phyloP scores from a whole-genome alignment of 2,888 invertebrate genomes.

The Conistra vaccinii region DNA sequence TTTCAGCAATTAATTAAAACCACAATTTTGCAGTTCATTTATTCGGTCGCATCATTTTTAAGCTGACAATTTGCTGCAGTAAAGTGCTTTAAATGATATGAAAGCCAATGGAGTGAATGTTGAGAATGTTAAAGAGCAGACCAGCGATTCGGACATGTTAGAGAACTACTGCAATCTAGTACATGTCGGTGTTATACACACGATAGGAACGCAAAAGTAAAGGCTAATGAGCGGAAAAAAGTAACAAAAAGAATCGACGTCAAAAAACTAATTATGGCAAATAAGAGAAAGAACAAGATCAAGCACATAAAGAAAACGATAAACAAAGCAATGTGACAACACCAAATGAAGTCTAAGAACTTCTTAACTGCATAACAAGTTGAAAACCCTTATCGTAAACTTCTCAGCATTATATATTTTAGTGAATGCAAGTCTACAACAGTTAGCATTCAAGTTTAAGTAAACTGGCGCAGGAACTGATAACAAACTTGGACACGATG shows the following conservation, averaged over 20 bases:
- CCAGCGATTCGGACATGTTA: conserved; percentile 6
- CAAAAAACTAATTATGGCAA: not conserved
- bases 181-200: not conserved
- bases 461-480: conserved; percentile 60
- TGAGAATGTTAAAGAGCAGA: conserved; percentile 1
- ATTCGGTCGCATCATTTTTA: conserved; percentile 27
- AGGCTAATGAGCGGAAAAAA: not conserved
- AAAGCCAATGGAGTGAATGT: conserved; percentile 9
- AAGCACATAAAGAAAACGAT: conserved; percentile 9
- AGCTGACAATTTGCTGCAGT: not conserved
- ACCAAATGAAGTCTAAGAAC: conserved; percentile 22
- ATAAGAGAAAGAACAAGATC: conserved; percentile 8
- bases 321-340: not conserved
- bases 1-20: conserved; percentile 56
- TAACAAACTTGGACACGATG: conserved; percentile 59
- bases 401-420: conserved; percentile 58
- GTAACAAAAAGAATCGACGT: not conserved
- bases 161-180: not conserved
- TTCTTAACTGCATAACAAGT: conserved; percentile 48
- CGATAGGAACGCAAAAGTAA: not conserved
- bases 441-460: conserved; percentile 54
- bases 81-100: conserved; percentile 14
- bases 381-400: conserved; percentile 54
- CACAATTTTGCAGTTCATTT: conserved; percentile 48
- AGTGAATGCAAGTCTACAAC: conserved; percentile 62